Base-by-base conservation (phyloP, 2,797 vertebrate genomes). In the Carduelis carduelis region DNA sequence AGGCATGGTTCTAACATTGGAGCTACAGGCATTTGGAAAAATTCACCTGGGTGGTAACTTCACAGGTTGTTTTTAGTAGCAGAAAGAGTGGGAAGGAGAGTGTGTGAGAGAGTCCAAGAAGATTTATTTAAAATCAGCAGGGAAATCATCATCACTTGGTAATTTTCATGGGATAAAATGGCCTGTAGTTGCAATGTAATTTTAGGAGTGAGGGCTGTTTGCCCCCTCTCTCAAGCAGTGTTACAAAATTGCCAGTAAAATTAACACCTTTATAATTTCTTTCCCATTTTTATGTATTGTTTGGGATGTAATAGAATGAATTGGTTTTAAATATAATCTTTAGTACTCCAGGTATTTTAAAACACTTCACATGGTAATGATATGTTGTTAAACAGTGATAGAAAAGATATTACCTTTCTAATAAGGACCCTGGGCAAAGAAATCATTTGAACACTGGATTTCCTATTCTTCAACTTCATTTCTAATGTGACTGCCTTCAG, bases 341-440 rank as follows among this genome's bases (percentile, higher is more conserved):
- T 90, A 37, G 43, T 83, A 93, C 80, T 92, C 23, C 30, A 69
- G 69, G 53, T 95, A 52, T 89, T 96, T 94, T 91, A 86, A 86
- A 95, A 68, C 79, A 66, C 82, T 96, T 96, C 69, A 80, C 70
- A 59, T 44, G 78, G 65, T 92, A 91, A 96, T 90, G 74, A 75
- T 71, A 92, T 50, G 68, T 94, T 96, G 87, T 96, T 96, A 93
- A 94, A 87, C 53, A 84, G 69, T 57, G 79, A 82, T 88, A 86
- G 69, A 94, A 92, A 90, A 91, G 87, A 88, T 85, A 95, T 95
- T 96, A 71, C 77, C 57, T 89, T 95, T 90, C 87, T 94, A 94
- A 95, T 88, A 94, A 92, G 87, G 61, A 90, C 83, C 57, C 39
- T 65, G 80, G 83, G 94, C 77, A 95, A 80, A 91, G 89, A 90